These are phyloP conservation scores for Melinaea menophilus DNA, from an alignment of 2,888 invertebrate species.

Conservation along the genomic window DNA sequence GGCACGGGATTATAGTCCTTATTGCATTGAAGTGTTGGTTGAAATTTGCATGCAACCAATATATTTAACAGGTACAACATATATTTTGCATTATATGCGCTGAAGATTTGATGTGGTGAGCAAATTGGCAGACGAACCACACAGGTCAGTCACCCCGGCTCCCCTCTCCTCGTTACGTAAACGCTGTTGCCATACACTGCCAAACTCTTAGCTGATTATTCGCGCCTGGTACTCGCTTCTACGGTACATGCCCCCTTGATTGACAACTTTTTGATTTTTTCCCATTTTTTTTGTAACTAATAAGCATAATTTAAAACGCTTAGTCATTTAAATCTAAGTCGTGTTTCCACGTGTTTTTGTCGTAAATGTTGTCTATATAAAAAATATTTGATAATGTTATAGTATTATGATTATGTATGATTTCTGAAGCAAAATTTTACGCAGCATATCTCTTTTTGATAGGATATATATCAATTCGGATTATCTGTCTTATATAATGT, in stretches of 20 bases:
- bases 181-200: constrained; percentile 69
- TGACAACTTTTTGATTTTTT: no score
- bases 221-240: constrained; percentile 51
- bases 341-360: no score
- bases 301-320: no score
- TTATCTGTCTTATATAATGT: no score
- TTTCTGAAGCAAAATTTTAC: no score
- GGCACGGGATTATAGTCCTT: constrained; percentile 6
- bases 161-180: constrained; percentile 59
- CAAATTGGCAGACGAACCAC: constrained; percentile 73
- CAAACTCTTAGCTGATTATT: constrained; percentile 58
- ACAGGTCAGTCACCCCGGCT: constrained; percentile 66
- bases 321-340: no score
- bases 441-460: no score
- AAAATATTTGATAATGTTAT: no score
- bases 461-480: no score
- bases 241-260: constrained; percentile 31
- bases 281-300: background rate
- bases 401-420: no score
- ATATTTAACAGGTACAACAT: constrained; percentile 16
- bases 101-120: constrained; percentile 68
- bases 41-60: constrained; percentile 13
- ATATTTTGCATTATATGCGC: constrained; percentile 52
- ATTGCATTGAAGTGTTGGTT: background rate
- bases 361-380: no score